A percentile compares a stretch with the other conserved stretches of the same genome.
phyloP scores from a whole-genome alignment of 2,113 vertebrate genomes.

The Brachyhypopomus gauderio region DNA sequence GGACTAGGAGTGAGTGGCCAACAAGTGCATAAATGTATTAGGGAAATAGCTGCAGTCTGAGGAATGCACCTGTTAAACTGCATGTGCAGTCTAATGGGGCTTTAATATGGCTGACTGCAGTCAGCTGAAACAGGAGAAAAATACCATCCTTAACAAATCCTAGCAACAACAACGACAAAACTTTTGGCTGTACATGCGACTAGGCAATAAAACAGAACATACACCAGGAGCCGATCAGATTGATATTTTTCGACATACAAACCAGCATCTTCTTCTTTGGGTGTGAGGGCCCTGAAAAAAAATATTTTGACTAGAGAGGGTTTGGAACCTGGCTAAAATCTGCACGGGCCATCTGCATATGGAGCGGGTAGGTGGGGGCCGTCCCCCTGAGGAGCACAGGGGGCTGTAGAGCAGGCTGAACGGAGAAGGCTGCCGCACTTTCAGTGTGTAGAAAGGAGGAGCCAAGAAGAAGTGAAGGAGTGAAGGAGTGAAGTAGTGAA shows the following conservation, averaged over 20 bases:
- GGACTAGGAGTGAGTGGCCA: conserved; percentile 11
- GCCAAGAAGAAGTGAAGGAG: neutral
- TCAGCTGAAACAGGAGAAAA: conserved; percentile 1
- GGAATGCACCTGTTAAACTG: conserved; percentile 10
- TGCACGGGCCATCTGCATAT: neutral
- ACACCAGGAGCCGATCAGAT: neutral
- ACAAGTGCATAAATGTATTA: conserved; percentile 40
- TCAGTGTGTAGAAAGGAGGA: neutral
- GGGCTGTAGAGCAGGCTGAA: neutral
- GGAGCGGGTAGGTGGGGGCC: neutral
- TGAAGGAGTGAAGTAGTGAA: no score
- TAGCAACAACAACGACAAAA: no score
- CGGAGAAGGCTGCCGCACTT: conserved; percentile 14
- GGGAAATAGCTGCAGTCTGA: conserved; percentile 26
- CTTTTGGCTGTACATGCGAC: neutral
- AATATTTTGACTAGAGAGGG: neutral
- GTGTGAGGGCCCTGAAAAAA: no score
- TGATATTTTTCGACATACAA: no score
- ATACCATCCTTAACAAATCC: neutral
- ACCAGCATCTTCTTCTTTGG: neutral
- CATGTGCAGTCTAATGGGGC: conserved; percentile 26
- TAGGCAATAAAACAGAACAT: neutral
- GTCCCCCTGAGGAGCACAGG: conserved; percentile 16
- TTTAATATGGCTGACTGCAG: conserved; percentile 12
- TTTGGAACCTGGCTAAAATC: conserved; percentile 3